Evolutionary conservation across 92 coral and sea anemone species (phyloP).

Genomic region (Pocillopora meandrina): DNA sequence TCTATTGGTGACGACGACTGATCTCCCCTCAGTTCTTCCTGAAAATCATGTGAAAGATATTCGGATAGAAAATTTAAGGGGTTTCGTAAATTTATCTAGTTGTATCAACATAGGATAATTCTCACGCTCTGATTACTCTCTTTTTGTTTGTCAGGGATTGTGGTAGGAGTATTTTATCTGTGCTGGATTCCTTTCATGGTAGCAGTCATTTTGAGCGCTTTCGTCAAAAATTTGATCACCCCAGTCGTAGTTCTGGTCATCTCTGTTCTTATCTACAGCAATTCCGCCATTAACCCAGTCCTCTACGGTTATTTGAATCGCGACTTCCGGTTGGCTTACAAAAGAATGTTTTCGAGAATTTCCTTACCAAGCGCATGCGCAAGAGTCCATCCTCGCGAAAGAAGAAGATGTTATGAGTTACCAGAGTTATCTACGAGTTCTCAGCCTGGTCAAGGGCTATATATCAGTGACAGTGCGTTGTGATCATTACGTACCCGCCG

Average conservation of each 20-base stretch:
- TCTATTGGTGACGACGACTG: too few relatives aligned
- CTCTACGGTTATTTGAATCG: constrained; percentile 63
- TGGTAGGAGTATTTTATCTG: constrained; percentile 57
- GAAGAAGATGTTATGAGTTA: constrained; percentile 17
- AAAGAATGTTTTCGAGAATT: constrained; percentile 35
- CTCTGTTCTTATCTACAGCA: constrained; percentile 50
- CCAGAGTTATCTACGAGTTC: background rate
- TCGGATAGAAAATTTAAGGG: too few relatives aligned
- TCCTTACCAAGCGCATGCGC: background rate
- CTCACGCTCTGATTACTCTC: background rate
- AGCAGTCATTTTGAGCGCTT: constrained; percentile 51
- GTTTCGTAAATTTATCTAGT: too few relatives aligned
- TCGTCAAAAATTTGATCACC: constrained; percentile 37
- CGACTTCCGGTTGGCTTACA: constrained; percentile 58
- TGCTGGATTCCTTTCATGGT: constrained; percentile 70
- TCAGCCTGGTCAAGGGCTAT: background rate
- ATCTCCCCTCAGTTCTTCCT: too few relatives aligned
- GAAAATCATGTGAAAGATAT: too few relatives aligned
- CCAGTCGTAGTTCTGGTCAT: constrained; percentile 43
- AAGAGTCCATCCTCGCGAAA: background rate
- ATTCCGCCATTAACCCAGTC: constrained; percentile 61
- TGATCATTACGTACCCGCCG: background rate
- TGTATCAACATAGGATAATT: background rate
- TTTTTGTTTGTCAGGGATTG: constrained; percentile 38
- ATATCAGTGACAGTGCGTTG: background rate